Conservation (phyloP, 2,888 invertebrate species). For the Drosophila nr. medialis region DNA sequence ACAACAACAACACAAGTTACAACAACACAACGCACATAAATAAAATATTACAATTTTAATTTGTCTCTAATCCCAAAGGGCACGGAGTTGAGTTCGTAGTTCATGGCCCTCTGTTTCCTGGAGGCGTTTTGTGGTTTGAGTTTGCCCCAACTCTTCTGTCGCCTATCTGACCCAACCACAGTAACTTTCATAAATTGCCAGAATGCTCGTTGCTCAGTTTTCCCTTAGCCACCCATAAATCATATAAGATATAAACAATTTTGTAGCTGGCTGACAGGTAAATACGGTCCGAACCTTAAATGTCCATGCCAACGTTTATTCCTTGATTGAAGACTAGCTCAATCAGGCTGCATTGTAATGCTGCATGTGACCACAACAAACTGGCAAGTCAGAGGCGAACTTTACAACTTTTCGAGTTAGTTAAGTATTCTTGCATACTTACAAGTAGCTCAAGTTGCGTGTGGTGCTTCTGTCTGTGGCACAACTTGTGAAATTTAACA, state of each 20-base stretch:
- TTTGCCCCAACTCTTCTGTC: constrained; percentile 1
- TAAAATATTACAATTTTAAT: constrained; percentile 80
- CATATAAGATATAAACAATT: constrained; percentile 57
- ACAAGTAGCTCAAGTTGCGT: constrained; percentile 2
- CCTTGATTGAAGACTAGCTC: constrained; percentile 27
- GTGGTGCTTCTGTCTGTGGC: not conserved
- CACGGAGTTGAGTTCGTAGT: constrained; percentile 46
- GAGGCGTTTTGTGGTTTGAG: constrained; percentile 26
- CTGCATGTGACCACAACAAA: not conserved
- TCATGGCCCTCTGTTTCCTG: constrained; percentile 38
- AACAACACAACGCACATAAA: constrained; percentile 64
- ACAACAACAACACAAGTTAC: constrained; percentile 10
- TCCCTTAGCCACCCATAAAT: constrained; percentile 52
- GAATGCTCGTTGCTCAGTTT: constrained; percentile 29
- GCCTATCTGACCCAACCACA: not conserved
- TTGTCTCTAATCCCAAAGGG: constrained; percentile 76
- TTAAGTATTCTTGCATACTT: constrained; percentile 25
- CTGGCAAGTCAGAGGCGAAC: constrained; percentile 5
- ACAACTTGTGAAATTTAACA: not conserved
- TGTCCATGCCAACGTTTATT: constrained; percentile 8
- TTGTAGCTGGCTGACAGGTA: constrained; percentile 43
- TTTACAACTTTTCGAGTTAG: constrained; percentile 9
- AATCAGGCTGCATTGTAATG: constrained; percentile 27
- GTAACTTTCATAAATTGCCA: constrained; percentile 56
- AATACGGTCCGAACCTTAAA: constrained; percentile 29